These are phyloP conservation scores for Sminthopsis crassicaudata DNA, from an alignment of 2,113 vertebrate species.

Conservation along the genomic window DNA sequence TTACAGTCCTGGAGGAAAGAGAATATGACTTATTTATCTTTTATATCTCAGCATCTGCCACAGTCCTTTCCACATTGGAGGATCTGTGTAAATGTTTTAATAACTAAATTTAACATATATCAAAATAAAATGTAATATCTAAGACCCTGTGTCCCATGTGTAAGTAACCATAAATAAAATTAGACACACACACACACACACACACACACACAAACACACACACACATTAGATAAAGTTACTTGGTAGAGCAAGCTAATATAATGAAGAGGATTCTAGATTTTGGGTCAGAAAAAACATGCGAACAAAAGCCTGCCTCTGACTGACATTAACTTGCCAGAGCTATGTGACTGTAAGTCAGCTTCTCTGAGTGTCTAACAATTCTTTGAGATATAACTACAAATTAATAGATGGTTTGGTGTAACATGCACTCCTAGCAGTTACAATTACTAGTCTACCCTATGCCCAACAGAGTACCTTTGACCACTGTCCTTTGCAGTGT, in stretches of 20 bases:
- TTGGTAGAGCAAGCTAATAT: not conserved
- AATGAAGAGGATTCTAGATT: not conserved
- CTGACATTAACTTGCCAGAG: not conserved
- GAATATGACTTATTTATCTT: not conserved
- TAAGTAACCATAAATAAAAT: not conserved
- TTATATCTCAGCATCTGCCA: not conserved
- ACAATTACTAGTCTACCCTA: too few relatives aligned
- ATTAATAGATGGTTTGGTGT: not conserved
- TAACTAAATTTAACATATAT: not conserved
- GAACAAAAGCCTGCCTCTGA: not conserved
- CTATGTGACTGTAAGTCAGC: not conserved
- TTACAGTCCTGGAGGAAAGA: not conserved
- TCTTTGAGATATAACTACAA: not conserved
- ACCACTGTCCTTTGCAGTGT: too few relatives aligned
- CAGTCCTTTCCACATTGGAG: not conserved
- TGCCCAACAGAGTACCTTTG: too few relatives aligned
- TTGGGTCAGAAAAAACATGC: not conserved
- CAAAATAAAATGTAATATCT: not conserved
- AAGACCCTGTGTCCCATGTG: not conserved
- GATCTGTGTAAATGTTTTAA: not conserved
- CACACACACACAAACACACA: not conserved
- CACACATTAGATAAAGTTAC: not conserved
- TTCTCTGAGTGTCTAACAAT: not conserved
- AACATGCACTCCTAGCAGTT: too few relatives aligned
- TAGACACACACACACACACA: not conserved